These are phyloP conservation scores for Lepidurus arcticus DNA, from an alignment of 1,140 invertebrate species.

Conservation along the genomic window DNA sequence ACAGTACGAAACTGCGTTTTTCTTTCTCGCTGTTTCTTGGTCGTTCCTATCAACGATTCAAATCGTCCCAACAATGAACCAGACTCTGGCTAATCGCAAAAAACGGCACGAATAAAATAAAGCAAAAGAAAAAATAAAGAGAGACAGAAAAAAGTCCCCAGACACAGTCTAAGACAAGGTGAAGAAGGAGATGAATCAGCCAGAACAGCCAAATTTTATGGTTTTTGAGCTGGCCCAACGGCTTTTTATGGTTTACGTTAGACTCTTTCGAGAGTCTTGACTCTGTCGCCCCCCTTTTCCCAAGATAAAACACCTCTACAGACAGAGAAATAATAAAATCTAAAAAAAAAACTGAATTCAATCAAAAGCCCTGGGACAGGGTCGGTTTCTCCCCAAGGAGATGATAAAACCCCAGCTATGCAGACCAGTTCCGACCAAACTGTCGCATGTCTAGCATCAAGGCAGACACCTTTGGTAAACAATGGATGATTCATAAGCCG, in stretches of 20 bases:
- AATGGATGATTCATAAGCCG: not conserved
- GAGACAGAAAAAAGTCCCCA: not conserved
- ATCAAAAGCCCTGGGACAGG: not conserved
- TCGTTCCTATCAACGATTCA: too few species aligned
- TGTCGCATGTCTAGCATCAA: not conserved
- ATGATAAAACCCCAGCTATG: not conserved
- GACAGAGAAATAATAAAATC: not conserved
- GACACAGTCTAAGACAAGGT: slow-evolving; percentile 7
- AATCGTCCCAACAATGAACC: too few species aligned
- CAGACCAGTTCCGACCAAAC: not conserved
- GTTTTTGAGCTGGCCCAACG: not conserved
- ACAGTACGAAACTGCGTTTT: too few species aligned
- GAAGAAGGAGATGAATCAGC: slow-evolving; percentile 21
- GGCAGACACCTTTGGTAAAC: not conserved
- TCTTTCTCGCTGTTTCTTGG: too few species aligned
- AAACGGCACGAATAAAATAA: not conserved
- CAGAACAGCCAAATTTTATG: not conserved
- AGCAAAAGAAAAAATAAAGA: slow-evolving; percentile 24
- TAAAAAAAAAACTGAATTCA: not conserved
- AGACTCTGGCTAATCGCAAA: too few species aligned
- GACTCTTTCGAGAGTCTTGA: not conserved
- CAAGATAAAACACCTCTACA: not conserved
- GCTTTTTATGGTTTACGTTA: not conserved
- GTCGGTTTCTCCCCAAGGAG: not conserved
- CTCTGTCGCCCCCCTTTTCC: not conserved